Conservation (phyloP, 2,888 invertebrate species). For the Acrobasis suavella region DNA sequence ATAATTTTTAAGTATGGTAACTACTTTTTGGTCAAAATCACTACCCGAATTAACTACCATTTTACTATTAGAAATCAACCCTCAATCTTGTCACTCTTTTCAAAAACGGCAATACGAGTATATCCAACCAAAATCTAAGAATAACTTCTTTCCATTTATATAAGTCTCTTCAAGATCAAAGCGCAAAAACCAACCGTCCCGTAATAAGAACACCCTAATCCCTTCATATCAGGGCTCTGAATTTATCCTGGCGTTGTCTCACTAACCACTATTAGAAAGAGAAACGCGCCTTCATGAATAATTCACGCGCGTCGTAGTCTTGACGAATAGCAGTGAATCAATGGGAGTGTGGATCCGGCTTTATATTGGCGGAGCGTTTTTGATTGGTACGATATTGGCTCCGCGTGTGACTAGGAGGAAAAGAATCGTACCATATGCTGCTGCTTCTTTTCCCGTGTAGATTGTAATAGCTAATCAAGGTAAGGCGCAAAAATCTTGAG, state of each 20-base stretch:
- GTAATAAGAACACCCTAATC: conserved; percentile 39
- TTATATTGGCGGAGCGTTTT: conserved; percentile 39
- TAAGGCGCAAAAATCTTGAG: too few relatives aligned
- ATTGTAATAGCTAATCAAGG: too few relatives aligned
- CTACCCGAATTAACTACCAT: too few relatives aligned
- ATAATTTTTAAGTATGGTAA: too few relatives aligned
- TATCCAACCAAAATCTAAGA: too few relatives aligned
- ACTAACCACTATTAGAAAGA: conserved; percentile 57
- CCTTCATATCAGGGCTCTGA: conserved; percentile 39
- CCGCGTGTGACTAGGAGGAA: conserved; percentile 19
- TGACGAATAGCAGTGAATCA: conserved; percentile 57
- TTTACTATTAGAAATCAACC: too few relatives aligned
- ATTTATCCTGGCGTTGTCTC: conserved; percentile 47
- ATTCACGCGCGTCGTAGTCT: conserved; percentile 52
- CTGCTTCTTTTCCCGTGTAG: too few relatives aligned
- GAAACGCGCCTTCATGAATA: conserved; percentile 50
- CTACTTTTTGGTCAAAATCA: too few relatives aligned
- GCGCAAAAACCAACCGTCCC: conserved; percentile 36
- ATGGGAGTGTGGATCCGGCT: conserved; percentile 48
- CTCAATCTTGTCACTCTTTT: too few relatives aligned
- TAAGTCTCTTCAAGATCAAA: conserved; percentile 22
- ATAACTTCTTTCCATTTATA: neutral
- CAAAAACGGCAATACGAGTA: too few relatives aligned
- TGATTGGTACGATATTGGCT: conserved; percentile 36
- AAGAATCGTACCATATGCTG: too few relatives aligned